Evolutionary conservation across 2,113 vertebrate species (phyloP).

Genomic region (Oreochromis aureus): DNA sequence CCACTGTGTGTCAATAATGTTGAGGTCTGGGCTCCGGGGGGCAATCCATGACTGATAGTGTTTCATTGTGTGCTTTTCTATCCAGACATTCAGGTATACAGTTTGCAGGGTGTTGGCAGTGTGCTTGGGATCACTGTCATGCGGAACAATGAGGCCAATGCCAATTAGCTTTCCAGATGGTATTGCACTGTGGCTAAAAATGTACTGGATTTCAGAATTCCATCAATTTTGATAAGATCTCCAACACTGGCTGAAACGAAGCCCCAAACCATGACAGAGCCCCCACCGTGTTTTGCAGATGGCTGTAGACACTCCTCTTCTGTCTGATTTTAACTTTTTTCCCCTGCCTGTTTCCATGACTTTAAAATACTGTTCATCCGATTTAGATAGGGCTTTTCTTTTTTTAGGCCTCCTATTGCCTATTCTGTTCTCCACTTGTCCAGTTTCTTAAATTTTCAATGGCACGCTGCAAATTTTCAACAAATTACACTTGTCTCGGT

Average conservation of each 20-base stretch:
- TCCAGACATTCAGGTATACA: neutral
- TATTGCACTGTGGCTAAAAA: neutral
- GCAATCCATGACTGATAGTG: neutral
- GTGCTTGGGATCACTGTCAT: neutral
- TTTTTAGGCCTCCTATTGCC: neutral
- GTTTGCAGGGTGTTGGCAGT: neutral
- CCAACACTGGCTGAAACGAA: neutral
- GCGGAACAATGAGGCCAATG: neutral
- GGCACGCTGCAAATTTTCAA: neutral
- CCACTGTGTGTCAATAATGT: neutral
- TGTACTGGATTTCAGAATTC: neutral
- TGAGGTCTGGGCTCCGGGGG: neutral
- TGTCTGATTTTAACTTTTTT: neutral
- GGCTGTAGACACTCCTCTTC: neutral
- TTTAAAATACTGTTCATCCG: neutral
- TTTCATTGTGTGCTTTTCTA: neutral
- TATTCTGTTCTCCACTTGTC: neutral
- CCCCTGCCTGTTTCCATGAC: neutral
- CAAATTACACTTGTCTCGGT: neutral
- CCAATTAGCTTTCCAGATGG: neutral
- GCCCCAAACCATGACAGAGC: neutral
- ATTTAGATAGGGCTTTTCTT: neutral
- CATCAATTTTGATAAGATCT: neutral
- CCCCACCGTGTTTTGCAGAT: neutral
- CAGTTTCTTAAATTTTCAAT: neutral